Evolutionary conservation across 1,140 invertebrate species (phyloP).

Genomic region (Drosophila biarmipes): DNA sequence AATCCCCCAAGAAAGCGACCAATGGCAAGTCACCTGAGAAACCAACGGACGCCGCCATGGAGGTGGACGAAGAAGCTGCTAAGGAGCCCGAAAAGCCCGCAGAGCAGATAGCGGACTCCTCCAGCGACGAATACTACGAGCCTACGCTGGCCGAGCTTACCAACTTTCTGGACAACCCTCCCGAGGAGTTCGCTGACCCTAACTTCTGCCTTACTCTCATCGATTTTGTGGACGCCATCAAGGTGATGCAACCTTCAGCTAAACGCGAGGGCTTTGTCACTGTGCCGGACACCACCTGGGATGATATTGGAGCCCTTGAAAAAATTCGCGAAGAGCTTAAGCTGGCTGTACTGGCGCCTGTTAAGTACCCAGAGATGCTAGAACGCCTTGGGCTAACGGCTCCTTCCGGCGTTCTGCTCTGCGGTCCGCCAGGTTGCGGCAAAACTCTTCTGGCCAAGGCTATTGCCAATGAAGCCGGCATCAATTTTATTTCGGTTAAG

Average conservation of each 20-base stretch:
- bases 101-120: background rate
- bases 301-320: conserved; percentile 96
- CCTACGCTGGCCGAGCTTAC: conserved; percentile 84
- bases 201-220: conserved; percentile 88
- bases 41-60: conserved; percentile 40
- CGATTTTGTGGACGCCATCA: conserved; percentile 92
- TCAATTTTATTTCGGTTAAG: conserved; percentile 99
- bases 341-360: conserved; percentile 95
- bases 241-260: conserved; percentile 94
- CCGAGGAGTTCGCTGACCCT: conserved; percentile 69
- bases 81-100: background rate
- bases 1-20: conserved; percentile 25
- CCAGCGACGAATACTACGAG: conserved; percentile 59
- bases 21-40: conserved; percentile 40
- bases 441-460: conserved; percentile 97
- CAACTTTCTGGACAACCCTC: conserved; percentile 85
- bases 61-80: conserved; percentile 29
- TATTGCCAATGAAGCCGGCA: conserved; percentile 97
- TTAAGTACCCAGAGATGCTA: conserved; percentile 93
- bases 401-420: conserved; percentile 95
- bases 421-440: conserved; percentile 96
- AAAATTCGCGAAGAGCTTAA: conserved; percentile 95
- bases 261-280: conserved; percentile 99
- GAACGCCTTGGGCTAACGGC: conserved; percentile 90
- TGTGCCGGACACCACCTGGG: conserved; percentile 98